Conservation (phyloP, 2,888 invertebrate genomes). For the Brachylomia viminalis region DNA sequence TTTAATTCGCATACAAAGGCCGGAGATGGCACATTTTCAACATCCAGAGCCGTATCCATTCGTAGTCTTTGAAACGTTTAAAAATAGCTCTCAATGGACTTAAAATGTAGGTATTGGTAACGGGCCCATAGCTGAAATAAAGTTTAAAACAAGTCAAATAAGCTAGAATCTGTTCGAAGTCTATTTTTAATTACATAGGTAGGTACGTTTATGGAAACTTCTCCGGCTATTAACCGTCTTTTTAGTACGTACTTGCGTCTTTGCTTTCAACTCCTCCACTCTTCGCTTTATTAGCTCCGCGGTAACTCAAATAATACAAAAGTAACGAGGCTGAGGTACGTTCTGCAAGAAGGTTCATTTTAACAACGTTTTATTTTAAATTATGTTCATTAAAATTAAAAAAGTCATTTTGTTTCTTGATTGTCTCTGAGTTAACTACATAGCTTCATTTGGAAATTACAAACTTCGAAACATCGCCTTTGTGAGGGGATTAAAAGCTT, state of each 20-base stretch:
- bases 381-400: slow-evolving; percentile 25
- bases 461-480: slow-evolving; percentile 73
- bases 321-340: slow-evolving; percentile 41
- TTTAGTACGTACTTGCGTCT: slow-evolving; percentile 49
- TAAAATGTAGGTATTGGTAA: slow-evolving; percentile 13
- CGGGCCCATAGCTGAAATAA: not conserved
- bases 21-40: slow-evolving; percentile 39
- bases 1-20: slow-evolving; percentile 45
- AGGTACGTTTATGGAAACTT: slow-evolving; percentile 37
- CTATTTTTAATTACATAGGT: slow-evolving; percentile 27
- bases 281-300: slow-evolving; percentile 39
- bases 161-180: not conserved
- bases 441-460: slow-evolving; percentile 71
- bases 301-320: slow-evolving; percentile 56
- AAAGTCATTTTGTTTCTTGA: slow-evolving; percentile 25
- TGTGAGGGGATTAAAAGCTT: slow-evolving; percentile 73
- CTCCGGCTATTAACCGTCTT: slow-evolving; percentile 40
- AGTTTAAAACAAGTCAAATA: slow-evolving; percentile 16
- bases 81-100: slow-evolving; percentile 26
- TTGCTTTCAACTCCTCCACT: slow-evolving; percentile 45
- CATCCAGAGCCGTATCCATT: slow-evolving; percentile 32
- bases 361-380: slow-evolving; percentile 20
- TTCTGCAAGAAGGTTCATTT: slow-evolving; percentile 34
- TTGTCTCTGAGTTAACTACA: slow-evolving; percentile 59
- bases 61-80: slow-evolving; percentile 27